Evolutionary conservation across 2,797 vertebrate genomes (phyloP).

Genomic region (Pristis pectinata): DNA sequence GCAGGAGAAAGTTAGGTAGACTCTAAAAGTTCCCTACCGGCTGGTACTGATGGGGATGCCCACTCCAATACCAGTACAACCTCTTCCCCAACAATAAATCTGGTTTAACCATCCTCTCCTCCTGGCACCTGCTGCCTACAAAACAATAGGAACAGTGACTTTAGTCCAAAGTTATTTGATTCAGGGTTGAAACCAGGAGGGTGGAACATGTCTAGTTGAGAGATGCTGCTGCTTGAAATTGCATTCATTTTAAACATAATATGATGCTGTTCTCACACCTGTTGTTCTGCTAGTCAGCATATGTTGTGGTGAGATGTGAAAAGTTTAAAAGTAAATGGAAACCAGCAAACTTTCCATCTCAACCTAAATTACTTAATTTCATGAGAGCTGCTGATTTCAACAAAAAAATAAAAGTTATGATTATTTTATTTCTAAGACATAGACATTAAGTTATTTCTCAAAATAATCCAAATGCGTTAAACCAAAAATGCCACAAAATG

Average conservation of each 20-base stretch:
- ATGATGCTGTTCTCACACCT: background rate
- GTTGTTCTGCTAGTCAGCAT: background rate
- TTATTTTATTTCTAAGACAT: background rate
- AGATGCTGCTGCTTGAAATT: background rate
- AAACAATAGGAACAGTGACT: background rate
- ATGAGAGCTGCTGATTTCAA: background rate
- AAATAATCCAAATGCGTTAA: background rate
- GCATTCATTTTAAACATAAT: background rate
- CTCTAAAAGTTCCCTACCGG: background rate
- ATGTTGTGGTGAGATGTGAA: background rate
- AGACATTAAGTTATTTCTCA: background rate
- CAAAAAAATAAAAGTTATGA: background rate
- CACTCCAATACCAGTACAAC: background rate
- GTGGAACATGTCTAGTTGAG: background rate
- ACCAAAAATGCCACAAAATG: background rate
- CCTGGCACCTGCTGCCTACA: background rate
- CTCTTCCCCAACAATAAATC: background rate
- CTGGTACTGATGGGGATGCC: background rate
- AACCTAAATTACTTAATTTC: background rate
- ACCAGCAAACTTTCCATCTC: background rate
- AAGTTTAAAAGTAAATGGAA: slow-evolving; percentile 5
- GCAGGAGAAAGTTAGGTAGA: background rate
- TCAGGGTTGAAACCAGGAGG: background rate
- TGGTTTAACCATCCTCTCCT: background rate
- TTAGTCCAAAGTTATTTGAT: background rate